Base-by-base conservation (phyloP, 2,888 invertebrate species). In the Agriotes lineatus region DNA sequence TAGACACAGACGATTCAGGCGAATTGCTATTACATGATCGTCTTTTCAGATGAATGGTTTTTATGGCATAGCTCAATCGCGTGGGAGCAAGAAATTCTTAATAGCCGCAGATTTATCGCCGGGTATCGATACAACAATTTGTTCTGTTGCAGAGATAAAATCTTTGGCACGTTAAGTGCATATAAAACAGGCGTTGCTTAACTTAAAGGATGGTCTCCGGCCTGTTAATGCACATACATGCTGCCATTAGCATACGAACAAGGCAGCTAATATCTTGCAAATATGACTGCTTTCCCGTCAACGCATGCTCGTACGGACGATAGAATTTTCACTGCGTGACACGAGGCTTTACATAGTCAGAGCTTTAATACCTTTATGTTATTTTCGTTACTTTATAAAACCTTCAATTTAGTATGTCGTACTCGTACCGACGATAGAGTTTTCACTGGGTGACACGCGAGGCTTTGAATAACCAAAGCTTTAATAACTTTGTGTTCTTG, bases 181-280 rank as follows among this genome's bases (percentile, higher is more conserved):
- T 48, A 48, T 10, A 22, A 48, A 48, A 48, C 44, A 44, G 20
- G n/a, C 7, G 48, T 48, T 45, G 20, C 45, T 48, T 48, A 48
- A 48, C 48, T 48, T 48, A 48, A 12, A 22, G n/a, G 3, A 48
- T 48, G 10, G 22, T 45, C 19, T 45, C 20, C 9, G n/a, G 22
- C 12, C 22, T 48, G 25, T 48, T 48, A 12, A 48, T 12, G 12
- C 22, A 12, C 48, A 9, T 48, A 7, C 22, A 48, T 48, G 48
- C 22, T 48, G 22, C 5, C 48, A 48, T 48, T 48, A 48, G 19
- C 48, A 48, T 48, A 48, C 25, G 12, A 22, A 25, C 48, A n/a
- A 2, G 6, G 6, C 22, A 25, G 12, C 22, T 22, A 25, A 1
- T 42, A 42, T 42, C 42, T 7, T 7, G 7, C 19, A 48, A 48